Percentiles rank a stretch among this genome's conserved stretches.
These are phyloP conservation scores for Coptodon bakossiorum DNA, from an alignment of 2,113 vertebrate species.

Conservation along the genomic window DNA sequence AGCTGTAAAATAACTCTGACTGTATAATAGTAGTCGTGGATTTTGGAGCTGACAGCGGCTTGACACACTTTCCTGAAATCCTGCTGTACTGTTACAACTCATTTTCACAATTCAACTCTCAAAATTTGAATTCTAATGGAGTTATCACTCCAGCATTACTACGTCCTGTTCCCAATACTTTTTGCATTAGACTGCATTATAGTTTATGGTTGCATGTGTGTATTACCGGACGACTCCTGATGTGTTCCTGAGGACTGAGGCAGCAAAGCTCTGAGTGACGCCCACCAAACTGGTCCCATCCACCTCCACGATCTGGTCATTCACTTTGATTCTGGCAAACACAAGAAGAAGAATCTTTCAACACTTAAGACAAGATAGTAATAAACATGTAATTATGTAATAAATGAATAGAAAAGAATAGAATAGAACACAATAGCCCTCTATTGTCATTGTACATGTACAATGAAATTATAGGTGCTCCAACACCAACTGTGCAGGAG, in stretches of 20 bases:
- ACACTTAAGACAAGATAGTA: neutral
- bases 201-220: neutral
- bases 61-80: neutral
- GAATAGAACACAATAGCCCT: neutral
- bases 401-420: neutral
- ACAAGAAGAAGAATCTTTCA: neutral
- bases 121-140: neutral
- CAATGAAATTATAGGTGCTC: neutral
- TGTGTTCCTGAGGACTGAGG: slow-evolving; percentile 96
- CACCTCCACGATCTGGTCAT: slow-evolving; percentile 98
- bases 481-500: neutral
- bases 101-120: neutral
- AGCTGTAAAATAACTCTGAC: neutral
- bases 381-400: neutral
- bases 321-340: slow-evolving; percentile 87
- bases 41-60: neutral
- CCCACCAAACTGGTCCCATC: slow-evolving; percentile 96
- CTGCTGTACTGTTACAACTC: neutral
- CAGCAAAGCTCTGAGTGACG: slow-evolving; percentile 97
- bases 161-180: neutral
- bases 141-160: neutral
- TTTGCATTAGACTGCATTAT: neutral
- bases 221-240: slow-evolving; percentile 92
- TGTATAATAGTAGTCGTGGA: neutral
- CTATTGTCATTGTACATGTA: neutral